Evolutionary conservation across 23 tunicate species (phyloP), one percentile per base, ranked within the genome.

Genomic region (Halocynthia aurantium): DNA sequence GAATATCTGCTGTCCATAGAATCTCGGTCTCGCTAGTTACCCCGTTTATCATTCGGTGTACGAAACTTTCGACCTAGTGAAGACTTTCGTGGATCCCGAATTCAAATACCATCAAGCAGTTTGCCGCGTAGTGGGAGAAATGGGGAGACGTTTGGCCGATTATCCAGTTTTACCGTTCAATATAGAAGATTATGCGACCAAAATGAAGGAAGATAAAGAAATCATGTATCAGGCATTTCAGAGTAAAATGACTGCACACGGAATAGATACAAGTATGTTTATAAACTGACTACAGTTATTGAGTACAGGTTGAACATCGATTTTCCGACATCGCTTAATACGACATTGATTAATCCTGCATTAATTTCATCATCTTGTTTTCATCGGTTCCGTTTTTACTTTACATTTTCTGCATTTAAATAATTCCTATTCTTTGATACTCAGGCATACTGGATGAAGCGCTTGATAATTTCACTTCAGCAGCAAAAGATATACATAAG

Each of bases 11-110:
- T 31, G 4, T 31, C 44, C 44, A 31, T 31, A 31, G 44, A 31
- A 31, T 31, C 44, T 31, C 15, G 89, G 83, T 9, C 13, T 87
- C 57, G 82, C 63, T 75, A 76, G 82, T 8, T 87, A 87, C 50
- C 93, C 93, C 4, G 83, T 87, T 31, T 87, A 87, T 62, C 93
- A 87, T 57, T 87, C 93, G 11, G 93, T 87, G 55, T 87, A 87
- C 65, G 93, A 87, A 60, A 87, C 93, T 12, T 87, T 87, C 52
- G 71, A 69, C 7, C 54, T 75, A 40, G 77, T 87, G 71, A 61
- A 57, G 51, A 87, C 77, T 18, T 82, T 40, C 52, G 75, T 81
- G 31, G 93, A 87, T 77, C 93, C 93, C 22, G 83, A 77, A 51
- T 87, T 87, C 6, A 40, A 11, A 22, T 65, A 44, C 71, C 85